phyloP scores from a whole-genome alignment of 2,888 invertebrate genomes.

The Drosophila stalkeri region DNA sequence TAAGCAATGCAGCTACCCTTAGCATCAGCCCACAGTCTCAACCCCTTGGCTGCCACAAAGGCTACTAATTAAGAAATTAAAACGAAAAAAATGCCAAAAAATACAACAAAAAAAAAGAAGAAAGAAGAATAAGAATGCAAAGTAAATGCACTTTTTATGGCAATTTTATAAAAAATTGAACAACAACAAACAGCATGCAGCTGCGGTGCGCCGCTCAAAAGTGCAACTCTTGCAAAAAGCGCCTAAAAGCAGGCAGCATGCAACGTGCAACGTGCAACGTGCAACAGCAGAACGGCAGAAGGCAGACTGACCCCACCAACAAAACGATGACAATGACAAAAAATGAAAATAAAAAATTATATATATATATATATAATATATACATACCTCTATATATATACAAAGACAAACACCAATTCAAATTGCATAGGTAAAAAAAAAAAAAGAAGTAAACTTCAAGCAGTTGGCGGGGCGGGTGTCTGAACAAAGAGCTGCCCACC shows the following conservation, averaged over 20 bases:
- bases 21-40: conserved; percentile 1
- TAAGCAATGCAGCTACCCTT: conserved; percentile 33
- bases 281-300: neutral
- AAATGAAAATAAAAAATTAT: conserved; percentile 16
- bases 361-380: conserved; percentile 2
- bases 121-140: conserved; percentile 33
- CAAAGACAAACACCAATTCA: conserved; percentile 4
- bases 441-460: conserved; percentile 53
- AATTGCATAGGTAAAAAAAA: conserved; percentile 61
- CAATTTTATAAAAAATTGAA: conserved; percentile 80
- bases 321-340: conserved; percentile 77
- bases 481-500: conserved; percentile 56
- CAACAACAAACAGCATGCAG: conserved; percentile 64
- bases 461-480: conserved; percentile 17
- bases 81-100: conserved; percentile 57
- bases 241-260: conserved; percentile 55
- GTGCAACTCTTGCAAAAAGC: conserved; percentile 76
- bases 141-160: conserved; percentile 77
- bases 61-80: conserved; percentile 80
- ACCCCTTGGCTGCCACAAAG: conserved; percentile 57
- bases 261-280: conserved; percentile 28
- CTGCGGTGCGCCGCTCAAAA: conserved; percentile 52
- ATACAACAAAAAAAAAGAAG: no score
- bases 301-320: conserved; percentile 54
- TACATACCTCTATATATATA: conserved; percentile 1